Evolutionary conservation across 2,888 invertebrate species (phyloP), one percentile per base, ranked within the genome.

Genomic region (Drosophila infuscata): DNA sequence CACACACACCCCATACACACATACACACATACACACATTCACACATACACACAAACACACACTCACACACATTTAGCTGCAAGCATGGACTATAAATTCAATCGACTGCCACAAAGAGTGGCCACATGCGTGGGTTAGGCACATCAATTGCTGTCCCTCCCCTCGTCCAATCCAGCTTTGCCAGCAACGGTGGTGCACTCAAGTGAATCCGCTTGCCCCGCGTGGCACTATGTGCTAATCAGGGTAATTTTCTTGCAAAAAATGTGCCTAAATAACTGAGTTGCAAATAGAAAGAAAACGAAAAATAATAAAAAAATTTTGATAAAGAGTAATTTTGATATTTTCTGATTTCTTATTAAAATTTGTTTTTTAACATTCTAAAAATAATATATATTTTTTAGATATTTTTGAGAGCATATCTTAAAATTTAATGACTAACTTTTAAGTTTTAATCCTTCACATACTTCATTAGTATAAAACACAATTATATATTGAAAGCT

Each of bases 41-140:
- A n/a, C 30, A 20, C 46, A 60, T 49, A 52, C 33, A 20, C 51
- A 60, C 64, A 71, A 51, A 48, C 49, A 52, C 38, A 33, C 43
- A 54, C 66, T 53, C 41, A 29, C 56, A 54, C 58, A 74, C 52
- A 78, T 71, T 71, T 70, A 83, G 72, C 56, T 38, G 29, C 29
- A n/a, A 38, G 61, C 65, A 48, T 38, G 20, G 58, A 62, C 83
- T 43, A 67, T 71, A 88, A 78, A 82, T 86, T 82, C 76, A 86
- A 86, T 86, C 80, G 75, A 74, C 82, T 69, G 74, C 73, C 79
- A 69, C 74, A 81, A 53, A 74, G 41, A 79, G 68, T 76, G 74
- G 70, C 88, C 84, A 81, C 84, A 83, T 76, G 89, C 82, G 82
- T 87, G 70, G 82, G 79, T 79, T 73, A 68, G 68, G 72, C 75